Percentiles rank a stretch among this genome's conserved stretches.
Evolutionary conservation across 1,140 invertebrate genomes (phyloP).

Genomic region (Platorchestia sp.): DNA sequence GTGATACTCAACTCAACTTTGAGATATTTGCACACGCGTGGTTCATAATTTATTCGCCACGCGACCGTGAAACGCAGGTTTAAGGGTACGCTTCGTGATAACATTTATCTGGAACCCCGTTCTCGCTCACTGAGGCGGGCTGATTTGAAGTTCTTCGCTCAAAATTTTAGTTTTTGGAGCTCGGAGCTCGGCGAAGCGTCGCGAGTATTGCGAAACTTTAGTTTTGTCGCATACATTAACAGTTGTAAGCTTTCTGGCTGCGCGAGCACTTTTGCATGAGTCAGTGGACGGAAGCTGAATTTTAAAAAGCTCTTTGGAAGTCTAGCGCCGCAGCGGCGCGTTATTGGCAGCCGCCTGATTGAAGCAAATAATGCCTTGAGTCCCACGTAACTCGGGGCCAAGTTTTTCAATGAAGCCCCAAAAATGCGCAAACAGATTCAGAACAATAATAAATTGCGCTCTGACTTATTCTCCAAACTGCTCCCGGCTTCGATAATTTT

Average conservation of each 20-base stretch:
- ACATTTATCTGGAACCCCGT: background rate
- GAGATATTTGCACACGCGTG: background rate
- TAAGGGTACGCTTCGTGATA: background rate
- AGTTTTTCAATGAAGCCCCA: conserved; percentile 20
- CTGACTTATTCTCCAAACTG: background rate
- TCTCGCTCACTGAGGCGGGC: background rate
- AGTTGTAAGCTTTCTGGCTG: conserved; percentile 35
- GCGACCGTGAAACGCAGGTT: background rate
- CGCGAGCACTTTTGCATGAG: conserved; percentile 43
- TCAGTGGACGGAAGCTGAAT: conserved; percentile 19
- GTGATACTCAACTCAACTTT: background rate
- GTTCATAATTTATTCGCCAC: background rate
- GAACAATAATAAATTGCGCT: background rate
- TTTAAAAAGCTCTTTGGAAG: conserved; percentile 36
- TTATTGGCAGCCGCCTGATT: conserved; percentile 50
- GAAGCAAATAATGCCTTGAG: conserved; percentile 16
- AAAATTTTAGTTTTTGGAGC: background rate
- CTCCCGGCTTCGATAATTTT: background rate
- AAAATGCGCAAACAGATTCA: background rate
- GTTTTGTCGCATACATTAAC: conserved; percentile 48
- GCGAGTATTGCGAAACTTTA: conserved; percentile 20
- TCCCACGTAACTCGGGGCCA: background rate
- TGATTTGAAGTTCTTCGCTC: background rate
- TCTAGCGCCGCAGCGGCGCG: background rate
- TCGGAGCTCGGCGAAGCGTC: background rate